Conservation (phyloP, 1,140 invertebrate genomes). For the Drosophila repletoides region DNA sequence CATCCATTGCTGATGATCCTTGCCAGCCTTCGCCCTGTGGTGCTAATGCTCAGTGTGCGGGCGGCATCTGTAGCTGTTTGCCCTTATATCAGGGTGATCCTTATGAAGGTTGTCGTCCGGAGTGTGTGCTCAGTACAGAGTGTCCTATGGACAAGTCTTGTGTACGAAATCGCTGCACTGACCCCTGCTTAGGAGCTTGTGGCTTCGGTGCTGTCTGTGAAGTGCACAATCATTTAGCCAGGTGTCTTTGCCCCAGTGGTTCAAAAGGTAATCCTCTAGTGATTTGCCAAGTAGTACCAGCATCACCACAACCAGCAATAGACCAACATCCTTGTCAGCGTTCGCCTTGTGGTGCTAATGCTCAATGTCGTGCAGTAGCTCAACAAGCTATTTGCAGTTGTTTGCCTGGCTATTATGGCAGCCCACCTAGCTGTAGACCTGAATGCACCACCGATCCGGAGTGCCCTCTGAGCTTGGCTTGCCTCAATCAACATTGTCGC, state of each 20-base stretch:
- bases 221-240: conserved; percentile 87
- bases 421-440: conserved; percentile 84
- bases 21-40: conserved; percentile 90
- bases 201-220: conserved; percentile 88
- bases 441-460: conserved; percentile 85
- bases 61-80: conserved; percentile 83
- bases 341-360: conserved; percentile 85
- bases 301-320: conserved; percentile 64
- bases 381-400: conserved; percentile 83
- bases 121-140: conserved; percentile 92
- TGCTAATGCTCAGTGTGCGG: conserved; percentile 88
- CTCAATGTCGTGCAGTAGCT: conserved; percentile 83
- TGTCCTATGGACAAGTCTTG: conserved; percentile 89
- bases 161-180: conserved; percentile 87
- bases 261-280: conserved; percentile 73
- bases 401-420: conserved; percentile 83
- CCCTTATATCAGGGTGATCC: conserved; percentile 90
- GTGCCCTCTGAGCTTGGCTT: conserved; percentile 84
- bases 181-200: conserved; percentile 90
- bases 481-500: conserved; percentile 84
- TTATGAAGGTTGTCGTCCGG: conserved; percentile 88
- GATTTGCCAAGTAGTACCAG: conserved; percentile 46
- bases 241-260: conserved; percentile 67
- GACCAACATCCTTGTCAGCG: conserved; percentile 84
- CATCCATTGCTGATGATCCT: conserved; percentile 86